Base-by-base conservation (phyloP, 1,140 invertebrate species). In the Lasioglossum baleicum region DNA sequence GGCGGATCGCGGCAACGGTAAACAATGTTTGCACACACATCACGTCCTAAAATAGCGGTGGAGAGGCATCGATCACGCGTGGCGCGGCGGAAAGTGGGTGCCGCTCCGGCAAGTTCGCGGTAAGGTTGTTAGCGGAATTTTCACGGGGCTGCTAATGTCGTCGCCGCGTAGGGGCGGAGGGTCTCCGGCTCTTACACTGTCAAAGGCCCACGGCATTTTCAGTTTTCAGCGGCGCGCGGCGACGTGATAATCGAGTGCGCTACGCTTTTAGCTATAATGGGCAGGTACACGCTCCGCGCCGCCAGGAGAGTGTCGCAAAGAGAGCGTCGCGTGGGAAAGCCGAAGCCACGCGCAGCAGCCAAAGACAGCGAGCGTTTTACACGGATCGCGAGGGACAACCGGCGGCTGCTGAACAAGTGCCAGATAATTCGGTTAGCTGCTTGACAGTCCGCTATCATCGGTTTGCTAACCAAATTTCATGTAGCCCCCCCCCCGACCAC, bases 261-360 rank as follows among this genome's bases (percentile, higher is more conserved):
- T 91, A 89, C 91, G 91, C 91, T 92, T 92, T 92, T 91, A 92
- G 91, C 88, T 87, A 90, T 91, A 92, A 92, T 92, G 91, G 91
- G 90, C 89, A 91, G 91, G 91, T 91, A 91, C 90, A 90, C 17
- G 17, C 13, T 53, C 13, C 51, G 17, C 51, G 11, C 53, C 13
- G 48, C 53, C 70, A 82, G 69, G 63, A 69, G 44, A 48, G 44
- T 11, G 80, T 48, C 53, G 74, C 63, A 73, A 64, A 76, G 81
- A 76, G 63, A 82, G 22, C 51, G 13, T 72, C 40, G 61, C 51
- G 64, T 5, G 71, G 63, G 22, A 64, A 71, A 15, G 58, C 56
- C 26, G 56, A 31, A 58, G 3, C 20, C 17, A n/a, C 17, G 44
- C 22, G 26, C 8, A 56, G 7, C 31, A 35, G n/a, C 51, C 53